Percentiles rank a stretch among this genome's conserved stretches.
phyloP scores from a whole-genome alignment of 2,113 vertebrate genomes.

The Brachionichthys hirsutus region DNA sequence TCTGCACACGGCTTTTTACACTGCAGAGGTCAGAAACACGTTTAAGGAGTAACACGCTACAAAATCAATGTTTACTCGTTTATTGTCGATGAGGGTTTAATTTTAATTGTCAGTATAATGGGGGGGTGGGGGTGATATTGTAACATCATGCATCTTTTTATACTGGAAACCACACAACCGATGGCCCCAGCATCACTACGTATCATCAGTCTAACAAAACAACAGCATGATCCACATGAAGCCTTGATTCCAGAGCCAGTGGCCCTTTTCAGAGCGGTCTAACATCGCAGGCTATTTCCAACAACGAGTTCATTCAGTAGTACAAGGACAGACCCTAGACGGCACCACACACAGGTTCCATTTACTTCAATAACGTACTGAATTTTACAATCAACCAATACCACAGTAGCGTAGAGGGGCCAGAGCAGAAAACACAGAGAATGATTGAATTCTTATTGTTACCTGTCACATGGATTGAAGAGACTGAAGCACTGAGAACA shows the following conservation, averaged over 20 bases:
- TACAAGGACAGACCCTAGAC: slow-evolving; percentile 74
- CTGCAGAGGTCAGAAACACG: slow-evolving; percentile 58
- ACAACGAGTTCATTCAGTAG: slow-evolving; percentile 58
- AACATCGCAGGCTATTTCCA: slow-evolving; percentile 54
- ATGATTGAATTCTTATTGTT: slow-evolving; percentile 52
- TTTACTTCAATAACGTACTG: slow-evolving; percentile 72
- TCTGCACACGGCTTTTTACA: slow-evolving; percentile 74
- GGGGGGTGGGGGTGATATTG: slow-evolving; percentile 11
- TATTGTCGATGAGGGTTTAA: slow-evolving; percentile 16
- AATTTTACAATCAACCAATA: slow-evolving; percentile 76
- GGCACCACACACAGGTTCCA: slow-evolving; percentile 72
- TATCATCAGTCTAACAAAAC: slow-evolving; percentile 43
- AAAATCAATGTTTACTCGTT: slow-evolving; percentile 43
- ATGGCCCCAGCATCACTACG: slow-evolving; percentile 35
- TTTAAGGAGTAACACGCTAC: slow-evolving; percentile 51
- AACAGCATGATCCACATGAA: slow-evolving; percentile 27
- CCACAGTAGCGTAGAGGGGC: slow-evolving; percentile 57
- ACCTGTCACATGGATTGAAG: slow-evolving; percentile 61
- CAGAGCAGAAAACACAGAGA: slow-evolving; percentile 64
- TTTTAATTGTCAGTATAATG: slow-evolving; percentile 22
- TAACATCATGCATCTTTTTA: slow-evolving; percentile 35
- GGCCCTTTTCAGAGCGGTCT: slow-evolving; percentile 40
- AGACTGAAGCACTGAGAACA: slow-evolving; percentile 69
- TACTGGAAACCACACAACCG: slow-evolving; percentile 41
- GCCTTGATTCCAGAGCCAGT: slow-evolving; percentile 33